These are phyloP conservation scores for Pleuronectes platessa DNA, from an alignment of 2,113 vertebrate species.

Conservation along the genomic window DNA sequence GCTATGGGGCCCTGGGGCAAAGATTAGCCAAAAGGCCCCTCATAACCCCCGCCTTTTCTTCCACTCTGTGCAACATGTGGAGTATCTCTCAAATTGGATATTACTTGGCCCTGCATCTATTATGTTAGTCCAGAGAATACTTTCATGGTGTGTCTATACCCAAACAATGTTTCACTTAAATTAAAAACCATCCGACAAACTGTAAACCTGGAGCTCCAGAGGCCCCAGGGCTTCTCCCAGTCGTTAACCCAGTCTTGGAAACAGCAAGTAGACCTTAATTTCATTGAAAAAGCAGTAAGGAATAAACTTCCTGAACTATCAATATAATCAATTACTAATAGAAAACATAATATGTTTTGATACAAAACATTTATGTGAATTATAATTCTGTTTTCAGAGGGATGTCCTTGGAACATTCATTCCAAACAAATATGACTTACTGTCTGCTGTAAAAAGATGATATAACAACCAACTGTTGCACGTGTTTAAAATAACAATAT, in stretches of 20 bases:
- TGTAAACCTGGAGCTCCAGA: not conserved
- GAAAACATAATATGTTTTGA: not conserved
- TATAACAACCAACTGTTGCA: no score
- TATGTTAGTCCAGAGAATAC: no score
- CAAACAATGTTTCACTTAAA: not conserved
- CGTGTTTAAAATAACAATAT: no score
- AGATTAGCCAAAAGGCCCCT: not conserved
- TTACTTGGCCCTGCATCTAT: no score
- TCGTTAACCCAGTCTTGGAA: not conserved
- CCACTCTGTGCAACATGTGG: no score
- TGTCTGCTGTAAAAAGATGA: no score
- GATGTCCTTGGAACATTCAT: no score
- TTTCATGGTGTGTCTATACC: no score
- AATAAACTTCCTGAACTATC: not conserved
- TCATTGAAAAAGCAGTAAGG: not conserved
- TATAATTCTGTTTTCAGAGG: not conserved
- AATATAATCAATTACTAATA: not conserved
- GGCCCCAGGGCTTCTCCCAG: no score
- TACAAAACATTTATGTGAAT: not conserved
- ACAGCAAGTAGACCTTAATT: not conserved
- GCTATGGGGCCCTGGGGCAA: not conserved
- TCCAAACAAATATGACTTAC: no score
- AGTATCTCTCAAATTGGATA: no score
- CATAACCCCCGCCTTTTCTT: not conserved
- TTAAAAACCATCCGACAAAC: not conserved